Percentiles rank a stretch among this genome's conserved stretches.
Evolutionary conservation across 2,797 vertebrate genomes (phyloP).

Genomic region (Sebastes aleutianus): DNA sequence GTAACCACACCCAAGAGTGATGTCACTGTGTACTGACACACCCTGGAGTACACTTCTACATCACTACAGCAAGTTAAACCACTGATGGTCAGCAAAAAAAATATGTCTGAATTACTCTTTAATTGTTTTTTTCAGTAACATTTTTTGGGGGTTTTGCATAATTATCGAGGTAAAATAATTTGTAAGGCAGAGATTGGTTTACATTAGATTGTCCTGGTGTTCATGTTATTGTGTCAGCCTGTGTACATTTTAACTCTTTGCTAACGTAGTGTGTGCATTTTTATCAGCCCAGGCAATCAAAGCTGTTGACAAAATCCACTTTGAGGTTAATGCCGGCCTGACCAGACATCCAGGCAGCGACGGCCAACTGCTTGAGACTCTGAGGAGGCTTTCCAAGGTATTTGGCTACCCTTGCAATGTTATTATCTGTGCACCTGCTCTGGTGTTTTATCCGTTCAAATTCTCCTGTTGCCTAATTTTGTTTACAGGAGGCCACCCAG

Average conservation of each 20-base stretch:
- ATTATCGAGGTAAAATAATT: background rate
- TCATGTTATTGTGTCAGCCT: background rate
- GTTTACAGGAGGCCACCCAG: constrained; percentile 53
- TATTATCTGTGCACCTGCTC: constrained; percentile 42
- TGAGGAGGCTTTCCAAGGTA: constrained; percentile 72
- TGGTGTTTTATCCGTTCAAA: constrained; percentile 1
- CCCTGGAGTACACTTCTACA: background rate
- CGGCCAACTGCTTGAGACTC: constrained; percentile 60
- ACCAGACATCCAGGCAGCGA: constrained; percentile 22
- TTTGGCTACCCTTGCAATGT: constrained; percentile 10
- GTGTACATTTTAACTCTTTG: background rate
- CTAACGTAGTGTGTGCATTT: constrained; percentile 6
- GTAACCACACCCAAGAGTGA: background rate
- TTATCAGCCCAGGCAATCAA: constrained; percentile 63
- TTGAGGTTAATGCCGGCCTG: constrained; percentile 66
- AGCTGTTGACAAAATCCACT: constrained; percentile 78
- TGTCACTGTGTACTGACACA: background rate
- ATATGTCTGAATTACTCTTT: background rate
- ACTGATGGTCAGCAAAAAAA: background rate
- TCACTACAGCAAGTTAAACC: background rate
- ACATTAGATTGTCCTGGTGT: background rate
- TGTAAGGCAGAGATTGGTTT: background rate
- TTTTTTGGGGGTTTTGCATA: background rate
- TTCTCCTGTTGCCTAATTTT: constrained; percentile 23
- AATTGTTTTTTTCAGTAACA: background rate